phyloP scores from a whole-genome alignment of 2,888 invertebrate species.

The Melinaea menophilus region DNA sequence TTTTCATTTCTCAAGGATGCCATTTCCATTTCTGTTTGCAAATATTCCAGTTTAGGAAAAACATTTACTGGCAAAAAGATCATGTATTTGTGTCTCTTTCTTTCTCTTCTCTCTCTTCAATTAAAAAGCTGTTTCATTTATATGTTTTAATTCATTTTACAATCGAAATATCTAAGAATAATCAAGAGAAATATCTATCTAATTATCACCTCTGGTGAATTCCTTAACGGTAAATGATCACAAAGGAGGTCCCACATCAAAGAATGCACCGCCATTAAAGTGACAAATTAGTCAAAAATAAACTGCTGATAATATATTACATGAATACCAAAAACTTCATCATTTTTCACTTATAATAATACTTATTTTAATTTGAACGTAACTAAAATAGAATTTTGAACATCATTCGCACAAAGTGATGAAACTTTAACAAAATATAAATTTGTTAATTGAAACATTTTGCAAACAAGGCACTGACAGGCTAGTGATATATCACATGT shows the following conservation, averaged over 20 bases:
- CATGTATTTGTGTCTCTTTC: not conserved
- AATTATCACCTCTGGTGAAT: conserved; percentile 18
- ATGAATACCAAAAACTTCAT: not conserved
- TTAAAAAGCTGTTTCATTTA: not conserved
- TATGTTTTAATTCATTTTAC: conserved; percentile 5
- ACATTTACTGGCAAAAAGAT: too few species aligned
- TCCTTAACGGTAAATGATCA: conserved; percentile 18
- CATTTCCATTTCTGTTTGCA: too few species aligned
- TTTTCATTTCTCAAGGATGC: too few species aligned
- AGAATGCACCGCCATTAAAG: conserved; percentile 25
- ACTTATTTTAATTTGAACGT: not conserved
- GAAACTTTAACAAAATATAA: too few species aligned
- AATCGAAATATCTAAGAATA: conserved; percentile 7
- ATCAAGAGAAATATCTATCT: conserved; percentile 11
- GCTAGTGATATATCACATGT: conserved; percentile 19
- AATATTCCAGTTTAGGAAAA: too few species aligned
- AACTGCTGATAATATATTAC: conserved; percentile 15
- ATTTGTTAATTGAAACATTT: not conserved
- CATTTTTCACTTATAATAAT: not conserved
- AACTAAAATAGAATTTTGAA: too few species aligned
- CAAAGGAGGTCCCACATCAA: conserved; percentile 35
- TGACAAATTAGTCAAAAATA: conserved; percentile 36
- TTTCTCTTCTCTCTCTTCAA: not conserved
- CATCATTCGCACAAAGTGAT: too few species aligned
- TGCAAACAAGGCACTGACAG: conserved; percentile 19